phyloP scores from a whole-genome alignment of 2,888 invertebrate genomes.

The Rhamnusium bicolor region DNA sequence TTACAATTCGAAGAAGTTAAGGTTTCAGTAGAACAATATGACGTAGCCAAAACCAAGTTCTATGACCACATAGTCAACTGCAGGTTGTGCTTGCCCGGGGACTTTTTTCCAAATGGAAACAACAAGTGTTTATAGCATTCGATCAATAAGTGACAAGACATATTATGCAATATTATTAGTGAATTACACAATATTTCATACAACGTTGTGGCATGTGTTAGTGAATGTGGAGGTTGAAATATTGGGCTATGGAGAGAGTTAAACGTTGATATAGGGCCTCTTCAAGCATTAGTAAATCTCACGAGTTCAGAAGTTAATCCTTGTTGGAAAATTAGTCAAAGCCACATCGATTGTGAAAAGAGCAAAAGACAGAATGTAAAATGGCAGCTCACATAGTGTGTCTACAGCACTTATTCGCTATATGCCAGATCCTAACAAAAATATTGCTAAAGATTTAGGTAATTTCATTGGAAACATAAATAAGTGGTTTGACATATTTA shows the following conservation, averaged over 20 bases:
- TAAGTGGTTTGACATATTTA: neutral
- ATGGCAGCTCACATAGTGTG: conserved; percentile 54
- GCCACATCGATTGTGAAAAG: conserved; percentile 37
- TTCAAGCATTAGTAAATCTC: neutral
- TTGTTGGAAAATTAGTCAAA: neutral
- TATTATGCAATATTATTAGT: conserved; percentile 48
- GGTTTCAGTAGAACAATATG: no score
- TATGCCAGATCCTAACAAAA: neutral
- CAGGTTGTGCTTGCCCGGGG: conserved; percentile 32
- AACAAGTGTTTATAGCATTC: conserved; percentile 53
- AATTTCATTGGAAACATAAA: neutral
- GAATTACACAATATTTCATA: no score
- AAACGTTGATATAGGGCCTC: conserved; percentile 30
- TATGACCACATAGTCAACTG: conserved; percentile 12
- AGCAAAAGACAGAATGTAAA: conserved; percentile 49
- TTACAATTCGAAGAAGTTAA: no score
- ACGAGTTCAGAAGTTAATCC: conserved; percentile 7
- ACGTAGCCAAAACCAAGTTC: conserved; percentile 14
- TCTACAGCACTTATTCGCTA: conserved; percentile 41
- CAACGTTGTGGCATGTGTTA: no score
- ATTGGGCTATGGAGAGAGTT: no score
- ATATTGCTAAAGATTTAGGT: neutral
- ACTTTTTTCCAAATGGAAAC: conserved; percentile 48
- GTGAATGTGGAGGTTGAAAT: no score
- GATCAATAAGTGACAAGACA: conserved; percentile 54